Base-by-base conservation (phyloP, 2,797 vertebrate genomes). In the Austrolebias charrua region DNA sequence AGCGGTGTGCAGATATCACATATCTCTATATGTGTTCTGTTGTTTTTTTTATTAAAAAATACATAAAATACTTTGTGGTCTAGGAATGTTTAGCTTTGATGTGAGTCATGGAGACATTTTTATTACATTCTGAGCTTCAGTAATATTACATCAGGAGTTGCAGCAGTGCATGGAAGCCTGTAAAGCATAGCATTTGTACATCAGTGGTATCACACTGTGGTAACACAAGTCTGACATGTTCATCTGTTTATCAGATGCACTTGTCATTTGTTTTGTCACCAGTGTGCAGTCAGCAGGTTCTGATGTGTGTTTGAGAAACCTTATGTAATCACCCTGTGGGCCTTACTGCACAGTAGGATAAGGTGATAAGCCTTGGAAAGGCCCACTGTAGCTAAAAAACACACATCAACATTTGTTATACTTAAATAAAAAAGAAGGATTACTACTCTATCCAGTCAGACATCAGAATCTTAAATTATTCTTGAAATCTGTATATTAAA, bases 161-260 rank as follows among this genome's bases (percentile, higher is more conserved):
- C 7, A 50, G 4, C 47, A 13, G 43, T 42, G 54, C 18, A 59
- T 55, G 48, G 57, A 4, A 75, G 28, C 65, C 48, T 65, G n/a
- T 18, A 55, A 76, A 57, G 38, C 56, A 13, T 7, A 47, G 45
- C 16, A 19, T 80, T 59, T 81, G 47, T 43, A 60, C 44, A 54
- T 73, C 52, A 72, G 56, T 31, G 43, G 54, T 31, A 42, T 69
- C 43, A 15, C 57, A 42, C 42, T 35, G 31, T 44, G 59, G 58
- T 62, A 60, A 42, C 49, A 43, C 60, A 28, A 15, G 9, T 47
- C 64, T 76, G 66, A 84, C 80, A 73, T 52, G 67, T 61, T 62
- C 71, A 78, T 80, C 65, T 86, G 75, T 72, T 82, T 60, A 76
- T 86, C 75, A 71, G 58, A 74, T 73, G 57, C 46, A 64, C 64